phyloP scores from a whole-genome alignment of 2,113 vertebrate species.

The Falco punctatus region DNA sequence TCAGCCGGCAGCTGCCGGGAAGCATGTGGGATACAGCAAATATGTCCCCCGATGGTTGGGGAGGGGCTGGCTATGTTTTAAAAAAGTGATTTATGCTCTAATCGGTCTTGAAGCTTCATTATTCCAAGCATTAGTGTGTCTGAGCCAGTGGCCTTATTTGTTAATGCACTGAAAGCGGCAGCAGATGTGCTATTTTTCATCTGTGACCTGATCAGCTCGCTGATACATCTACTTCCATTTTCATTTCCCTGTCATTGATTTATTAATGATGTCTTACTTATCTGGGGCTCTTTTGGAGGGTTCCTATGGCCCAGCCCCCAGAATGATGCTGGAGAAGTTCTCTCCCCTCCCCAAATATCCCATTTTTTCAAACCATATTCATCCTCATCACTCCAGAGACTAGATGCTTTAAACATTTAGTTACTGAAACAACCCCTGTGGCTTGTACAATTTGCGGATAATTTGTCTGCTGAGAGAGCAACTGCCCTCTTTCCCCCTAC shows the following conservation, averaged over 20 bases:
- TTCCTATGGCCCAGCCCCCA: not conserved
- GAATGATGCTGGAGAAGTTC: not conserved
- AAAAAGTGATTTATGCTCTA: conserved; percentile 74
- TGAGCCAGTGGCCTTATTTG: conserved; percentile 66
- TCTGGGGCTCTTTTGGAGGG: conserved; percentile 24
- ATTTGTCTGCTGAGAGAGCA: conserved; percentile 36
- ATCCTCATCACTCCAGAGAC: not conserved
- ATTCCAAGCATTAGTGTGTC: conserved; percentile 68
- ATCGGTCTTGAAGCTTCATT: conserved; percentile 72
- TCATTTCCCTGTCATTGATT: conserved; percentile 71
- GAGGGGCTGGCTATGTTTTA: conserved; percentile 36
- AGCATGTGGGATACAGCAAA: not conserved
- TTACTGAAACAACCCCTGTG: conserved; percentile 41
- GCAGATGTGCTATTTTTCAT: conserved; percentile 65
- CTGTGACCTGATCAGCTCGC: conserved; percentile 28
- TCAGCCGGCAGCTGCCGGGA: not conserved
- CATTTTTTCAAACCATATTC: not conserved
- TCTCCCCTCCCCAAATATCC: not conserved
- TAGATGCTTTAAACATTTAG: conserved; percentile 47
- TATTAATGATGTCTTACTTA: conserved; percentile 77
- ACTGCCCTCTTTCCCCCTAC: not conserved
- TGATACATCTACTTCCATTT: conserved; percentile 69
- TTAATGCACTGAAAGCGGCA: conserved; percentile 47
- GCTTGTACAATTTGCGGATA: conserved; percentile 31
- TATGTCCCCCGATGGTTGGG: not conserved